phyloP scores from a whole-genome alignment of 2,113 vertebrate genomes.

The Anolis carolinensis region DNA sequence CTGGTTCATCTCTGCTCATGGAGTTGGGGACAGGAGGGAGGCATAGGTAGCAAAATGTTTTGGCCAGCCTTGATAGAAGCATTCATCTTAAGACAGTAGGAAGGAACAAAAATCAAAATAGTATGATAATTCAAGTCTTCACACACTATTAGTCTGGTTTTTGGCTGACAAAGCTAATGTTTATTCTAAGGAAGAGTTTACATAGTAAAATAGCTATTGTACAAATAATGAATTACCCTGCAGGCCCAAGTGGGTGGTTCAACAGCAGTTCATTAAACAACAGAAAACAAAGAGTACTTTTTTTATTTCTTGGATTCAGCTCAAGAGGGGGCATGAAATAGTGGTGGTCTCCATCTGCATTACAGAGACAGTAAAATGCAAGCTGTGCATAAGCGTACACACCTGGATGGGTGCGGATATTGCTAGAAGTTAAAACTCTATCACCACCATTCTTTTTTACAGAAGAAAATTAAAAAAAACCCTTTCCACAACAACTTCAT shows the following conservation, averaged over 20 bases:
- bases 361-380: neutral
- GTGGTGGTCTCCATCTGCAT: neutral
- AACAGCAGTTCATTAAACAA: neutral
- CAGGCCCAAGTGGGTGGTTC: neutral
- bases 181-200: neutral
- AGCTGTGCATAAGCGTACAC: neutral
- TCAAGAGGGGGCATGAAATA: neutral
- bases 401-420: neutral
- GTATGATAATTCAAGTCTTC: too few relatives aligned
- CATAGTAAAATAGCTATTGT: neutral
- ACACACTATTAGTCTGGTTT: neutral
- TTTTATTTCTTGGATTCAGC: neutral
- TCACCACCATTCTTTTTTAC: neutral
- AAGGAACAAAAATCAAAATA: neutral
- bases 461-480: conserved; percentile 1
- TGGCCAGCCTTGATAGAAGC: too few relatives aligned
- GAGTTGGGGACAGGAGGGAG: too few relatives aligned
- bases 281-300: neutral
- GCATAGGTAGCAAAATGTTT: too few relatives aligned
- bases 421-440: neutral
- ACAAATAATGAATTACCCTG: neutral
- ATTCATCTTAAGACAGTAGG: neutral
- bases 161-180: neutral
- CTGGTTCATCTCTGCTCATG: too few relatives aligned
- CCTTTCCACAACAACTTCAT: neutral